Evolutionary conservation across 2,113 vertebrate genomes (phyloP), one percentile per base, ranked within the genome.

Genomic region (Choloepus hoffmanni): DNA sequence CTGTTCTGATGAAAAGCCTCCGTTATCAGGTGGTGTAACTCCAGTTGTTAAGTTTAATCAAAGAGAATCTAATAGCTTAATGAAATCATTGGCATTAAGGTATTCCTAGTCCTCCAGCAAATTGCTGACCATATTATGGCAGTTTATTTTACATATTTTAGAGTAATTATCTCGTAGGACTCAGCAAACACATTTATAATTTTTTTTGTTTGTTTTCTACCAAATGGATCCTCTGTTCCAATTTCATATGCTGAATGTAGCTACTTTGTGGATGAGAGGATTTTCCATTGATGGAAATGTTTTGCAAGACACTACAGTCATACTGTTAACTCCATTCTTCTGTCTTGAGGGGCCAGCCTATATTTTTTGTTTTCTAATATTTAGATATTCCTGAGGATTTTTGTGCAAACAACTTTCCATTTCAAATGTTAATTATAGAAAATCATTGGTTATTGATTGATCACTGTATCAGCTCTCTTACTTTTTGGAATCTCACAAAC

Each of bases 21-120:
- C 85, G 95, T 98, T 98, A 97, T 97, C 97, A 97, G 92, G 86
- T 50, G 53, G 81, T 85, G n/a, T 94, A 95, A 91, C 87, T 92
- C 96, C 89, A 89, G 94, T 97, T 98, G 97, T 98, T 98, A 97
- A 96, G 97, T 98, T 97, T 98, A 98, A 98, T 98, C 98, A 98
- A 92, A 93, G 76, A 81, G 63, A 96, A 98, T 98, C 97, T 98
- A 98, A 97, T 98, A 98, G 97, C 94, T 96, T 98, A 97, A 98
- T 97, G 87, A 98, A 98, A 98, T 98, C 63, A 96, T 96, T 98
- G 97, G 36, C 83, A 82, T 97, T 97, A 36, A 72, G 62, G 86
- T 78, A 63, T 94, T 90, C 90, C 83, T 96, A 63, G 53, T 94
- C n/a, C 74, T 87, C 67, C 19, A 91, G 70, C 5, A 92, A 92